Percentiles rank a stretch among this genome's conserved stretches.
Evolutionary conservation across 2,113 vertebrate species (phyloP).

Genomic region (Brienomyrus brachyistius): DNA sequence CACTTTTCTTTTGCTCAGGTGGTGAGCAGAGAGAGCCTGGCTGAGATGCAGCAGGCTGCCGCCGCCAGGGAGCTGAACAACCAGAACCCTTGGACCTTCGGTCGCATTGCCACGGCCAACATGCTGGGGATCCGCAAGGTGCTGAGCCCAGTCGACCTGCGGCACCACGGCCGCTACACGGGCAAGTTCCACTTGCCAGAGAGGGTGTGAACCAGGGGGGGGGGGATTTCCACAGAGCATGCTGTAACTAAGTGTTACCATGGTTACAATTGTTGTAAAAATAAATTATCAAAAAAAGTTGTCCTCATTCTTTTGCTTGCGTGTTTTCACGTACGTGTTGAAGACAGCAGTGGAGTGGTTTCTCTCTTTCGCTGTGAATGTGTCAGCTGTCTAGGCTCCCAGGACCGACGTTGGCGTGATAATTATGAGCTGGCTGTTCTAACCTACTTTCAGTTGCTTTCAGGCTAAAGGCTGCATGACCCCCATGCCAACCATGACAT

Average conservation of each 20-base stretch:
- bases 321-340: not conserved
- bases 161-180: constrained; percentile 66
- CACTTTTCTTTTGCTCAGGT: constrained; percentile 44
- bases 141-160: constrained; percentile 77
- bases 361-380: not conserved
- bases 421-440: not conserved
- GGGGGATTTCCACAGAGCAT: not conserved
- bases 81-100: constrained; percentile 93
- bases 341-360: not conserved
- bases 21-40: constrained; percentile 66
- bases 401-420: not conserved
- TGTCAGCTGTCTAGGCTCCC: not conserved
- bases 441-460: not conserved
- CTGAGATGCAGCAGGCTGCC: constrained; percentile 48
- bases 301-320: not conserved
- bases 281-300: not conserved
- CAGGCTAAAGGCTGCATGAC: not conserved
- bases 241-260: not conserved
- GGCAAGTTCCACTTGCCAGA: constrained; percentile 75
- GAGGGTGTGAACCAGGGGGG: constrained; percentile 58
- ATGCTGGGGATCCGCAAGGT: constrained; percentile 84
- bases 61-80: constrained; percentile 63
- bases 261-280: not conserved
- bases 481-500: not conserved
- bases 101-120: constrained; percentile 63